Percentiles rank a stretch among this genome's conserved stretches.
Evolutionary conservation across 2,797 vertebrate species (phyloP).

Genomic region (Sebastiscus albofasciatus): DNA sequence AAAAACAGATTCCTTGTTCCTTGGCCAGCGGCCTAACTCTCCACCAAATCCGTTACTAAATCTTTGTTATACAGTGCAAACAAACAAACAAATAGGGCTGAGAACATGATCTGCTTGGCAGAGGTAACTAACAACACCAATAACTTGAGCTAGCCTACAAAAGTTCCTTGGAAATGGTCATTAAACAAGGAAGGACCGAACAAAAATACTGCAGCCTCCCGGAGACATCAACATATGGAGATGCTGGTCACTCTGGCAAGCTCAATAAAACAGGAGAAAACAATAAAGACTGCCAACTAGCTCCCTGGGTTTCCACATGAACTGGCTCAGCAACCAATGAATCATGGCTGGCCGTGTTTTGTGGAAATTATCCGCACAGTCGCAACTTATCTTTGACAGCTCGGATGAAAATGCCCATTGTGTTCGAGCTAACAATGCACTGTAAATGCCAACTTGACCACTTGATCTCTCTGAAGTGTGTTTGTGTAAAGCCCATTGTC

Average conservation of each 20-base stretch:
- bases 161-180: background rate
- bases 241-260: slow-evolving; percentile 44
- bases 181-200: slow-evolving; percentile 16
- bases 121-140: background rate
- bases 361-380: slow-evolving; percentile 45
- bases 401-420: slow-evolving; percentile 41
- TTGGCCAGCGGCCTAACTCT: background rate
- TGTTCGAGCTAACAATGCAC: slow-evolving; percentile 30
- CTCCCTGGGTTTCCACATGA: slow-evolving; percentile 49
- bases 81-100: background rate
- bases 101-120: slow-evolving; percentile 34
- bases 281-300: slow-evolving; percentile 32
- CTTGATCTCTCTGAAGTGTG: slow-evolving; percentile 51
- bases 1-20: slow-evolving; percentile 3
- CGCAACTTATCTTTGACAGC: slow-evolving; percentile 33
- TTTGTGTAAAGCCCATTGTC: slow-evolving; percentile 51
- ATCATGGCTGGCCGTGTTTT: slow-evolving; percentile 51
- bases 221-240: slow-evolving; percentile 42
- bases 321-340: slow-evolving; percentile 41
- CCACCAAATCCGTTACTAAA: slow-evolving; percentile 6
- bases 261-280: slow-evolving; percentile 55
- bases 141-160: background rate
- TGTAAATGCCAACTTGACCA: slow-evolving; percentile 44
- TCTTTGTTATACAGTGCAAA: background rate
- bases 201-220: slow-evolving; percentile 16